phyloP scores from a whole-genome alignment of 2,888 invertebrate genomes.

The Megalurothrips usitatus region DNA sequence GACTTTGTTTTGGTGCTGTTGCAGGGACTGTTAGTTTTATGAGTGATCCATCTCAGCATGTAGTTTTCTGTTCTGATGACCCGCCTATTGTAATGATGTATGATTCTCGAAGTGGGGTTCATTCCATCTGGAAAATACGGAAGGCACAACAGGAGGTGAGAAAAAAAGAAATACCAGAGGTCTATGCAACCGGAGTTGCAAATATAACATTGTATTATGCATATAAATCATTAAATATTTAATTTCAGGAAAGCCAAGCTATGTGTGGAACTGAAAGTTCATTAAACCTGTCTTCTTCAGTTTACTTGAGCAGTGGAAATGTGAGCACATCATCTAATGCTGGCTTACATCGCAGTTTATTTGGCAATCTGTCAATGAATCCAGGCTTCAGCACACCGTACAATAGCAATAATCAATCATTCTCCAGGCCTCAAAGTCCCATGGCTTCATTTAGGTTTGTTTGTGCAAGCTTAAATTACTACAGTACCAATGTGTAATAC shows the following conservation, averaged over 20 bases:
- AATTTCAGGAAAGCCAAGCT: constrained; percentile 39
- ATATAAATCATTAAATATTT: constrained; percentile 20
- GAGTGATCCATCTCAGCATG: constrained; percentile 54
- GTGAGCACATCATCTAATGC: constrained; percentile 8
- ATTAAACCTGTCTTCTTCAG: background rate
- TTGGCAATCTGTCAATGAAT: constrained; percentile 11
- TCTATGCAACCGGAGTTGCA: background rate
- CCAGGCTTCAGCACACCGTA: background rate
- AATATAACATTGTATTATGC: constrained; percentile 22
- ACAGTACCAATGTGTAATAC: too few species aligned
- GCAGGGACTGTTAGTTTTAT: constrained; percentile 47
- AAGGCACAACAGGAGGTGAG: constrained; percentile 71
- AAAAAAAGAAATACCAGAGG: constrained; percentile 48
- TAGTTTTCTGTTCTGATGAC: constrained; percentile 70
- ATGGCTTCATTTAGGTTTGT: constrained; percentile 52
- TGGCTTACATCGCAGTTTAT: background rate
- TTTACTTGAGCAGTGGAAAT: constrained; percentile 4
- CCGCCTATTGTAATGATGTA: constrained; percentile 80
- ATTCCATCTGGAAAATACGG: constrained; percentile 77
- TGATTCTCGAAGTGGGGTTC: constrained; percentile 69
- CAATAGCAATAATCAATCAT: constrained; percentile 9
- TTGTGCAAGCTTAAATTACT: constrained; percentile 40
- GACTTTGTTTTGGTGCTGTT: constrained; percentile 33
- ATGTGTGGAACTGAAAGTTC: constrained; percentile 38
- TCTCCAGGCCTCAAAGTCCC: constrained; percentile 51